A percentile compares a stretch with the other conserved stretches of the same genome.
These are phyloP conservation scores for Sander lucioperca DNA, from an alignment of 2,113 vertebrate genomes.

Conservation along the genomic window DNA sequence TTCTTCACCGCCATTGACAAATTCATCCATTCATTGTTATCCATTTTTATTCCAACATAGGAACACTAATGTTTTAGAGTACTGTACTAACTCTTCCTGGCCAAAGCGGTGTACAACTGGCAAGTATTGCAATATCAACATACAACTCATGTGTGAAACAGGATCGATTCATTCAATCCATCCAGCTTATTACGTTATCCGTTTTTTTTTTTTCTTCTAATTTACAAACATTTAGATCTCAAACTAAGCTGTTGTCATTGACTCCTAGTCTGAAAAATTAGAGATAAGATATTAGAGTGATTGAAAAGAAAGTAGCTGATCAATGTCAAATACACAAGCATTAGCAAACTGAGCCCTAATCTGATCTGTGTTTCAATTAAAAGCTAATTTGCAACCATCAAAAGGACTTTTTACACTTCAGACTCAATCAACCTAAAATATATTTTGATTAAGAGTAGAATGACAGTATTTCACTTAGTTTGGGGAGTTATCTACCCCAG, in stretches of 20 bases:
- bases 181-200: too few relatives aligned
- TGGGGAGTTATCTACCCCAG: neutral
- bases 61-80: neutral
- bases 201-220: neutral
- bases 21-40: neutral
- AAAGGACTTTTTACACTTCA: neutral
- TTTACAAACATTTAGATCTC: neutral
- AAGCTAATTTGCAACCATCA: neutral
- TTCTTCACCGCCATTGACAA: neutral
- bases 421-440: neutral
- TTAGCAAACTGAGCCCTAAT: neutral
- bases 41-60: neutral
- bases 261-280: neutral
- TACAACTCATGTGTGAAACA: constrained; percentile 1
- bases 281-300: neutral
- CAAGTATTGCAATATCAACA: neutral
- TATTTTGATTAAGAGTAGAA: neutral
- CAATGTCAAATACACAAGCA: neutral
- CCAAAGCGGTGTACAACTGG: neutral
- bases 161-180: too few relatives aligned
- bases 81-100: neutral
- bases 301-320: neutral
- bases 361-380: neutral
- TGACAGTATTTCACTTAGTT: neutral
- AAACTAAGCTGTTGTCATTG: neutral